A percentile compares a stretch with the other conserved stretches of the same genome.
Conservation (phyloP, 92 coral and sea anemone genomes). For the Epizoanthus scotinus region DNA sequence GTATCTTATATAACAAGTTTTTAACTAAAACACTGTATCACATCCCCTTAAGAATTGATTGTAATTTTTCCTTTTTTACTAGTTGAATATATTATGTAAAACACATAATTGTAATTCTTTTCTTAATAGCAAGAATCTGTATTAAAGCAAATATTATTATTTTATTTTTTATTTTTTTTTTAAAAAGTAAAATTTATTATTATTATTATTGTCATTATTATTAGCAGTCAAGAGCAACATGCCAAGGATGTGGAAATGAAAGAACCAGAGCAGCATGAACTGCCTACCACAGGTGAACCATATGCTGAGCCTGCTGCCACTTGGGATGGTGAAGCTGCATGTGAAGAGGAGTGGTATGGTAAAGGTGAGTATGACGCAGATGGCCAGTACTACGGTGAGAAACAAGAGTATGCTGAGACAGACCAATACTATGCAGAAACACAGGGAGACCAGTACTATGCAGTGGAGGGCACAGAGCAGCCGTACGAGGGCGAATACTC, state of each 20-base stretch:
- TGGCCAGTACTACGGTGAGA: conserved; percentile 20
- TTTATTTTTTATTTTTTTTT: too few relatives aligned
- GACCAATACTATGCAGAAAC: conserved; percentile 12
- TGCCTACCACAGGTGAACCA: neutral
- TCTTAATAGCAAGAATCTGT: too few relatives aligned
- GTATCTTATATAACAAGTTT: too few relatives aligned
- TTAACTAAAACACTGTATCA: too few relatives aligned
- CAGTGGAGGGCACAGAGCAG: conserved; percentile 40
- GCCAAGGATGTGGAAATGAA: neutral
- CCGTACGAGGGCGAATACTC: conserved; percentile 47
- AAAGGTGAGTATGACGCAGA: conserved; percentile 21
- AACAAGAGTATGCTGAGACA: conserved; percentile 3
- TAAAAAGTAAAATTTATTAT: too few relatives aligned
- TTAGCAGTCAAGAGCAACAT: neutral
- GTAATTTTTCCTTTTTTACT: too few relatives aligned
- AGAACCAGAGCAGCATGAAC: neutral
- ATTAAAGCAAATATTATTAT: too few relatives aligned
- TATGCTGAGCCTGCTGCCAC: conserved; percentile 2
- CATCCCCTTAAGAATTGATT: too few relatives aligned
- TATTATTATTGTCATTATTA: too few relatives aligned
- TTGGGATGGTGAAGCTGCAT: conserved; percentile 8
- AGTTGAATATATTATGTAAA: too few relatives aligned
- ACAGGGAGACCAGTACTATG: conserved; percentile 35
- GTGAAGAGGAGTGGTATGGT: conserved; percentile 24
- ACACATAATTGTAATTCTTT: too few relatives aligned